Evolutionary conservation across 35 echinoderm and acorn worm species (phyloP).

Genomic region (Ophioderma brevispina): DNA sequence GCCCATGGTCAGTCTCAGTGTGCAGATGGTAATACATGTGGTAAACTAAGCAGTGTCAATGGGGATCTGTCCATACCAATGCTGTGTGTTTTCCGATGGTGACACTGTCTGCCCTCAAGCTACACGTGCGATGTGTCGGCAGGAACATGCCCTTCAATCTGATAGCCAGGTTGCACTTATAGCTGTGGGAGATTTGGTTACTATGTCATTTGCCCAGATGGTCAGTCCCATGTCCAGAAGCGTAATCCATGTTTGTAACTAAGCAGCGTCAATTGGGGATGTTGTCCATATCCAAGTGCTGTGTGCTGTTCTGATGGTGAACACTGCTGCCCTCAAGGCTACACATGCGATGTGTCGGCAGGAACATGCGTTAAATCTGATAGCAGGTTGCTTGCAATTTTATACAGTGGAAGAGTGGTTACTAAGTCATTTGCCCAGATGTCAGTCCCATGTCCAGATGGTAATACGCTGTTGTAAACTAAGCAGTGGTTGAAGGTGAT

Average conservation of each 20-base stretch:
- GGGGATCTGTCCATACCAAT: too few species aligned
- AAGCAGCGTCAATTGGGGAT: not conserved
- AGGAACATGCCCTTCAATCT: too few species aligned
- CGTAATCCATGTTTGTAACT: conserved; percentile 33
- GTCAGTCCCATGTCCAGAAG: too few species aligned
- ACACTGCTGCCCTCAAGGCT: conserved; percentile 74
- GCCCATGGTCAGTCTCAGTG: conserved; percentile 23
- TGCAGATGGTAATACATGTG: conserved; percentile 1
- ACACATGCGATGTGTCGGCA: conserved; percentile 52
- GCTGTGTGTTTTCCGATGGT: too few species aligned
- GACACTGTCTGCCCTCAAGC: too few species aligned
- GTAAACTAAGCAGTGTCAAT: too few species aligned
- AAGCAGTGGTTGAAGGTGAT: conserved; percentile 5
- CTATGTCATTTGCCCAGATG: conserved; percentile 39
- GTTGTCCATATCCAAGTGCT: conserved; percentile 37
- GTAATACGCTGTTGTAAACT: conserved; percentile 40
- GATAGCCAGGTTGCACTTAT: too few species aligned
- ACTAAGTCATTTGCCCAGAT: too few species aligned
- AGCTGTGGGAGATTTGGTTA: too few species aligned
- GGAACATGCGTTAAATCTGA: conserved; percentile 36
- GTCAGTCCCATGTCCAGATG: conserved; percentile 16
- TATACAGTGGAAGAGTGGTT: conserved; percentile 13
- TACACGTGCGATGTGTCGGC: too few species aligned
- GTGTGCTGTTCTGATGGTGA: conserved; percentile 63
- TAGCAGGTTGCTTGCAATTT: not conserved